Evolutionary conservation across 2,113 vertebrate species (phyloP).

Genomic region (Melanerpes formicivorus): DNA sequence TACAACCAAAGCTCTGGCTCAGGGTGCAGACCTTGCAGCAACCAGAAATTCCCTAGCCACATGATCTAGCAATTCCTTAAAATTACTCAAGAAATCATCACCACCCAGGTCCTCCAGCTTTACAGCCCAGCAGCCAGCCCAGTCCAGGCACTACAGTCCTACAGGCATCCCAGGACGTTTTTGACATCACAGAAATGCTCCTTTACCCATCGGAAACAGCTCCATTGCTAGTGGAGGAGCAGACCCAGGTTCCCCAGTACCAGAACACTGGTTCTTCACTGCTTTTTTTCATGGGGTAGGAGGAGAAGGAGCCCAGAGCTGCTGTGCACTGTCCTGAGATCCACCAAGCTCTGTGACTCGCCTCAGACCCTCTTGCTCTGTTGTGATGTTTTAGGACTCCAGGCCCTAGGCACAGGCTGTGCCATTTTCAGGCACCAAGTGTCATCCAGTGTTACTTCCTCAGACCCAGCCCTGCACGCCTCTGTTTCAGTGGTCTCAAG

Average conservation of each 20-base stretch:
- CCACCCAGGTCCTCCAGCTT: not conserved
- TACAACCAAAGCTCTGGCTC: not conserved
- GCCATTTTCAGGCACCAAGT: not conserved
- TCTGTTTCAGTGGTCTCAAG: not conserved
- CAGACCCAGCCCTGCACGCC: slow-evolving; percentile 15
- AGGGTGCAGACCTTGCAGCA: not conserved
- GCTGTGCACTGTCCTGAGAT: fast-evolving
- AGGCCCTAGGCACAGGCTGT: not conserved
- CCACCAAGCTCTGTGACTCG: not conserved
- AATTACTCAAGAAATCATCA: fast-evolving
- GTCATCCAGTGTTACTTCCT: not conserved
- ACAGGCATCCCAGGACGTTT: fast-evolving
- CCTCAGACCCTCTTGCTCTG: not conserved
- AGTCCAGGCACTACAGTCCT: not conserved
- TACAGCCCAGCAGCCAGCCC: not conserved
- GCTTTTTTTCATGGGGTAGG: not conserved
- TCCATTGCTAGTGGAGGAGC: not conserved
- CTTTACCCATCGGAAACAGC: not conserved
- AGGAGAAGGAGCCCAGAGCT: not conserved
- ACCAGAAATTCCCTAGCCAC: not conserved
- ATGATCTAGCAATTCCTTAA: not conserved
- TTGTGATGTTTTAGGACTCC: not conserved
- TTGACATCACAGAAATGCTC: not conserved
- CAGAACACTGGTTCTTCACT: not conserved
- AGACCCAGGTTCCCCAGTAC: not conserved